Conservation (phyloP, 2,888 invertebrate species). For the Chalcosyrphus nemorum region DNA sequence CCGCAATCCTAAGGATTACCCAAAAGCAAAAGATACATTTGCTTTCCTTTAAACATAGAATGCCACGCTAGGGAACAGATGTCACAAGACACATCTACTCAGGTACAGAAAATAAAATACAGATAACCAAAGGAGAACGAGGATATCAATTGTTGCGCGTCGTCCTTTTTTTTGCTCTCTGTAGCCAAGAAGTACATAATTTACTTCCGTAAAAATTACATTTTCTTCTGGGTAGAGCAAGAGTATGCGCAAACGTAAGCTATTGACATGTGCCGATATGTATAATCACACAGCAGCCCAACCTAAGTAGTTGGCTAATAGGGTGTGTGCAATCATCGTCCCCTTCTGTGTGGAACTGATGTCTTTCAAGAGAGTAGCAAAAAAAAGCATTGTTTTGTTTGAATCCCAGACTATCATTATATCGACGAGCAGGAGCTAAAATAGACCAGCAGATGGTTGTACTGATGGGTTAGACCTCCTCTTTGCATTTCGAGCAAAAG, state of each 20-base stretch:
- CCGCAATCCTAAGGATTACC: conserved; percentile 41
- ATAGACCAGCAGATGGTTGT: conserved; percentile 56
- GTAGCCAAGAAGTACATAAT: conserved; percentile 56
- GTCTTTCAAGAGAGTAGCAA: background rate
- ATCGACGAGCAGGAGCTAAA: conserved; percentile 36
- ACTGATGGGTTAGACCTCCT: conserved; percentile 16
- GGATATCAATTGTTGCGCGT: conserved; percentile 59
- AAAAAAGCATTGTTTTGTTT: conserved; percentile 4
- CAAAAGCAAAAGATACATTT: conserved; percentile 23
- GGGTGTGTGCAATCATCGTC: conserved; percentile 53
- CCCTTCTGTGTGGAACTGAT: conserved; percentile 3
- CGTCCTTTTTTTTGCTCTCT: conserved; percentile 6
- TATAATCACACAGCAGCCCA: conserved; percentile 36
- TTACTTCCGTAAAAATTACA: conserved; percentile 67
- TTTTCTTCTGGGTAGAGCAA: conserved; percentile 24
- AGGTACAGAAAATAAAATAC: conserved; percentile 45
- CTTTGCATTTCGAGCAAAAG: conserved; percentile 22
- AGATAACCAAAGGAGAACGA: conserved; percentile 13
- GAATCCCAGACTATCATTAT: conserved; percentile 46
- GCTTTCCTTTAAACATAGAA: background rate
- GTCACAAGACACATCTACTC: conserved; percentile 42
- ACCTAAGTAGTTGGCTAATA: conserved; percentile 64
- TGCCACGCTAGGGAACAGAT: conserved; percentile 41
- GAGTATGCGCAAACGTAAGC: conserved; percentile 64
- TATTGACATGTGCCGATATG: conserved; percentile 70